Base-by-base conservation (phyloP, 2,888 invertebrate species). In the Polylopha cassiicola region DNA sequence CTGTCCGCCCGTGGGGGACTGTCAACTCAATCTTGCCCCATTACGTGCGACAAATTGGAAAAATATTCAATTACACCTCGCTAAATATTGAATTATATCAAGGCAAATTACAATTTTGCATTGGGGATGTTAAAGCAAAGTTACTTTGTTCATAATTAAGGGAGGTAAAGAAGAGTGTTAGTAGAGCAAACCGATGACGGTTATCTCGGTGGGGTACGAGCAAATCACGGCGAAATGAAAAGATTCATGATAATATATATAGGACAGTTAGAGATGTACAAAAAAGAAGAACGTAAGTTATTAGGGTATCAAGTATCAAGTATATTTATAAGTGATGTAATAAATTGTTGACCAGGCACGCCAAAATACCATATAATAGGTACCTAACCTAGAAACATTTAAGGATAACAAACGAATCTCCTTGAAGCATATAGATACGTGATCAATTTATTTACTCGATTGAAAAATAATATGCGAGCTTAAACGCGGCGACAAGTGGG, bases 21-120 rank as follows among this genome's bases (percentile, higher is more conserved):
- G 73, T 76, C 81, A 78, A 84, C 82, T 82, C 85, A 85, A 85
- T 85, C 85, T 84, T 80, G 82, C 76, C 79, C 84, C 80, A 85
- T 85, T 85, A 84, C 81, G 74, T 73, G 76, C 80, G 78, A 81
- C 85, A 85, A 85, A 85, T 85, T 85, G 85, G 84, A 85, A 85
- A 85, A 85, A 85, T 85, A 85, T 85, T 85, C 84, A 84, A 85
- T 85, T 85, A 85, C 80, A 79, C 65, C 74, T 70, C 70, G 79
- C 82, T 79, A 74, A 82, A 82, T 82, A 85, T 85, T 78, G 79
- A 79, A 84, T 85, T 85, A 85, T 84, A 78, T 80, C 80, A 75
- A 70, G 68, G 81, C 71, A 79, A 81, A 84, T 84, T 78, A 82
- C 79, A 79, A 77, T 79, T 76, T 77, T 70, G 71, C 74, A 72